phyloP scores from a whole-genome alignment of 2,113 vertebrate genomes.

The Phalacrocorax carbo region DNA sequence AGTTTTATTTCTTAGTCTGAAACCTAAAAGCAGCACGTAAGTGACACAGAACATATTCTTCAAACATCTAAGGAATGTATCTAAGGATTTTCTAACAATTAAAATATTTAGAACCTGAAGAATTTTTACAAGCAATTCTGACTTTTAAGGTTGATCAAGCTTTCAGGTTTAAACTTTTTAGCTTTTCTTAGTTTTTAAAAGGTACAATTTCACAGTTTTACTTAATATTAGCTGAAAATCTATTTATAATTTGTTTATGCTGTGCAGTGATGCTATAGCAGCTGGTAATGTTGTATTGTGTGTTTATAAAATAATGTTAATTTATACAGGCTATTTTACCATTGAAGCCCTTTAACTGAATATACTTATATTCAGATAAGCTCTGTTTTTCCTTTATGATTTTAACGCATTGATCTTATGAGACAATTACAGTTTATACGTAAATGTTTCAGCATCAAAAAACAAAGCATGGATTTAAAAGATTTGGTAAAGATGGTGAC shows the following conservation, averaged over 20 bases:
- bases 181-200: neutral
- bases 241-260: neutral
- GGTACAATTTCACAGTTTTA: neutral
- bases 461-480: neutral
- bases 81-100: neutral
- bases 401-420: neutral
- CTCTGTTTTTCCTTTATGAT: neutral
- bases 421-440: neutral
- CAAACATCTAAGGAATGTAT: neutral
- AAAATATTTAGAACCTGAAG: neutral
- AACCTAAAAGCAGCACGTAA: neutral
- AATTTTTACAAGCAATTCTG: neutral
- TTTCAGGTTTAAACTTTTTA: neutral
- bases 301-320: neutral
- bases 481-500: neutral
- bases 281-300: neutral
- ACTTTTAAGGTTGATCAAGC: neutral
- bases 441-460: neutral
- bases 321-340: neutral
- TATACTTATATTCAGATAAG: neutral
- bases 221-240: neutral
- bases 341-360: neutral
- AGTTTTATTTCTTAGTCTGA: neutral
- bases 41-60: neutral
- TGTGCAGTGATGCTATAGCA: neutral